phyloP scores from a whole-genome alignment of 2,888 invertebrate species.

The Drosophila mettleri region DNA sequence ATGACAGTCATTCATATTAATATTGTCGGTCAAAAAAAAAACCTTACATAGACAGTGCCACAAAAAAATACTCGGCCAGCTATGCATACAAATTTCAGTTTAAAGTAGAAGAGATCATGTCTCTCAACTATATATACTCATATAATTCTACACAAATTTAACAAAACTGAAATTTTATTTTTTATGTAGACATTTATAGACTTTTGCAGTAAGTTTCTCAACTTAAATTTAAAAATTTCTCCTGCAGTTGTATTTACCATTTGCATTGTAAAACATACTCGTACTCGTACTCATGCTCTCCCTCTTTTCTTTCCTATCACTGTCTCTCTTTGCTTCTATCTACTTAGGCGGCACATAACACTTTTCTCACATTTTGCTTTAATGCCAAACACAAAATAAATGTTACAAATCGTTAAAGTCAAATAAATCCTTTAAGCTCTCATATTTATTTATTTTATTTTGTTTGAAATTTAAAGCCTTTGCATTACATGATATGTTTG shows the following conservation, averaged over 20 bases:
- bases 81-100: constrained; percentile 41
- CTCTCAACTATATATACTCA: neutral
- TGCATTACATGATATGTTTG: neutral
- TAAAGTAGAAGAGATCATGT: neutral
- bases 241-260: constrained; percentile 45
- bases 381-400: neutral
- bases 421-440: neutral
- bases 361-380: constrained; percentile 1
- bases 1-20: constrained; percentile 76
- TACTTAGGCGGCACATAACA: neutral
- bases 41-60: constrained; percentile 21
- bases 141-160: neutral
- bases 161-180: neutral
- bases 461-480: neutral
- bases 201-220: constrained; percentile 41
- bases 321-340: neutral
- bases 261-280: constrained; percentile 49
- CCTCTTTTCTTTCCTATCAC: neutral
- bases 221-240: constrained; percentile 17
- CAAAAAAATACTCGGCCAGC: constrained; percentile 13
- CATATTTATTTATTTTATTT: too few species aligned
- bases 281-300: neutral
- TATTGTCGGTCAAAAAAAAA: constrained; percentile 70
- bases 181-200: neutral
- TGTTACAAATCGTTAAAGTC: neutral